Base-by-base conservation (phyloP, 2,113 vertebrate genomes). In the Oncorhynchus clarkii region DNA sequence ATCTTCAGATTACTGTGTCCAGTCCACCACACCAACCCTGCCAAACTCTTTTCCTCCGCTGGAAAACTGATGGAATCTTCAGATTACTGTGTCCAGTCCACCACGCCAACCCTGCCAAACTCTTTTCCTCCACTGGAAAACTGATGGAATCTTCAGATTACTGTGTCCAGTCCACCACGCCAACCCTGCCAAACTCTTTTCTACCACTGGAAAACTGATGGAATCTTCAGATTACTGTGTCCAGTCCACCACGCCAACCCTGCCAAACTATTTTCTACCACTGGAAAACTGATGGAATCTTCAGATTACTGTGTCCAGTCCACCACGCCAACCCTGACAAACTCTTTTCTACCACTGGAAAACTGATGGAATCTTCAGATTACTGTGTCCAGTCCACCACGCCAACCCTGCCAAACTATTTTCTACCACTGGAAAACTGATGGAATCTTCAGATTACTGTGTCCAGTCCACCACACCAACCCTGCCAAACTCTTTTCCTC, bases 331-430 rank as follows among this genome's bases (percentile, higher is more conserved):
- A 71, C 51, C 22, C 59, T 39, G n/a, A 1, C 18, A 14, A 57
- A 57, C 54, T 7, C 20, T n/a, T n/a, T 9, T 62, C 59, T n/a
- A n/a, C n/a, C n/a, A n/a, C n/a, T n/a, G n/a, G n/a, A n/a, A n/a
- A n/a, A n/a, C n/a, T n/a, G n/a, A 76, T 66, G 69, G 45, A 79
- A 75, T 34, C 51, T 76, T 62, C 14, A 67, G 75, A 65, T 79
- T 49, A 54, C 51, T 54, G 9, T 39, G 29, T 68, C 65, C 27
- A 67, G 51, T 14, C 11, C 29, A 9, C 31, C 9, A 13, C 48
- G n/a, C 59, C 45, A 24, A 71, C 51, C 22, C 59, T 39, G n/a
- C 5, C 18, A 14, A 57, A 57, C 54, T 7, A 5, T n/a, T n/a
- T 9, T 62, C 59, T n/a, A n/a, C n/a, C n/a, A n/a, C n/a, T n/a